These are phyloP conservation scores for Vicugna pacos DNA, from an alignment of 2,113 vertebrate genomes.

Conservation along the genomic window DNA sequence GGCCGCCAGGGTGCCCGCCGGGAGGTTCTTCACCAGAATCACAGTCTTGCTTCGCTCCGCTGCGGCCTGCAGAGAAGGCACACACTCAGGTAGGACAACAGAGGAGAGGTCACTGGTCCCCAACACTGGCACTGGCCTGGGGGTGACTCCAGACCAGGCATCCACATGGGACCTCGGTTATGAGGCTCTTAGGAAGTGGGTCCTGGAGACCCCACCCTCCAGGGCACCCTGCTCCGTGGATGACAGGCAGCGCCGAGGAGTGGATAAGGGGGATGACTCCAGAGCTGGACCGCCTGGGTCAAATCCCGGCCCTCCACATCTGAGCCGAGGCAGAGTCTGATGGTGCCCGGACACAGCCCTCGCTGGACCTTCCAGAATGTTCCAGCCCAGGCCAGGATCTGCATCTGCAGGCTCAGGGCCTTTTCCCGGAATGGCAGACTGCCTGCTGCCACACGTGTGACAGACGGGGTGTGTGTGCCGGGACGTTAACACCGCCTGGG, in stretches of 20 bases:
- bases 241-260: rapidly evolving
- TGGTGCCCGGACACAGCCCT: rapidly evolving
- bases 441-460: rapidly evolving
- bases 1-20: conserved; percentile 81
- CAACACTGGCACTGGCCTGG: rapidly evolving
- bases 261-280: background rate
- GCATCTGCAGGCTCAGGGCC: rapidly evolving
- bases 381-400: rapidly evolving
- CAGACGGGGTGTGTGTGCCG: background rate
- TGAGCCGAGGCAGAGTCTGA: background rate
- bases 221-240: rapidly evolving
- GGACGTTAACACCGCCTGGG: rapidly evolving
- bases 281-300: background rate
- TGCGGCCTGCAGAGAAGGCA: conserved; percentile 86
- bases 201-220: background rate
- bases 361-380: rapidly evolving
- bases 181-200: background rate
- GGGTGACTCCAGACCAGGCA: rapidly evolving
- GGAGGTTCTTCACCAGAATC: conserved; percentile 97
- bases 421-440: background rate
- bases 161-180: rapidly evolving
- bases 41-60: conserved; percentile 92
- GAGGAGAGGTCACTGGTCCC: no score
- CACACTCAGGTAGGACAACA: rapidly evolving
- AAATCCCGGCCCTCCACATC: background rate